Conservation (phyloP, 2,113 vertebrate species). For the Rousettus leschenaultii region DNA sequence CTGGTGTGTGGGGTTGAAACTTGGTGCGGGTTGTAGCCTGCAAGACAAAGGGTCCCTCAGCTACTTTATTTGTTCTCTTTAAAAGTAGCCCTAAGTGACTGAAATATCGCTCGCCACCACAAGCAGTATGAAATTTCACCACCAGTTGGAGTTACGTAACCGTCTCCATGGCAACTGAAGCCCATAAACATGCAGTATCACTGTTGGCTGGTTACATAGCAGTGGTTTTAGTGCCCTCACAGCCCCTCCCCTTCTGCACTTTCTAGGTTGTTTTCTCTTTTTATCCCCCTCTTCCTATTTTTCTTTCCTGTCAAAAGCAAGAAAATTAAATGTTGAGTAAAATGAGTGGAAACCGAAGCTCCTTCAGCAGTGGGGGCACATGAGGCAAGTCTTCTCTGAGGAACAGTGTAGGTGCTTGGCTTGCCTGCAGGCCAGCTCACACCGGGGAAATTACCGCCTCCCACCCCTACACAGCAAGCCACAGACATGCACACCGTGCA, state of each 20-base stretch:
- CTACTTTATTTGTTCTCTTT: constrained; percentile 74
- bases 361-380: not conserved
- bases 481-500: not conserved
- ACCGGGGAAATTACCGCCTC: constrained; percentile 13
- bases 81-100: constrained; percentile 72
- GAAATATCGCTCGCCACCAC: constrained; percentile 68
- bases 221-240: constrained; percentile 41
- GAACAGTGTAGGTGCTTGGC: not conserved
- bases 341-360: constrained; percentile 44
- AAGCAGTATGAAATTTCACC: constrained; percentile 76
- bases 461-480: not conserved
- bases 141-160: constrained; percentile 66
- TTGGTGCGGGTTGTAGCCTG: constrained; percentile 42
- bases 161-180: constrained; percentile 67
- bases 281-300: not conserved
- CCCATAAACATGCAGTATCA: constrained; percentile 68
- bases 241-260: not conserved
- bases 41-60: constrained; percentile 71
- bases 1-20: constrained; percentile 44
- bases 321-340: constrained; percentile 54
- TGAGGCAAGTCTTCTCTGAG: constrained; percentile 1
- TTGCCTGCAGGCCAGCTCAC: not conserved
- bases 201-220: constrained; percentile 66
- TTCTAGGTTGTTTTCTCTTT: constrained; percentile 59
- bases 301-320: not conserved